A percentile compares a stretch with the other conserved stretches of the same genome.
phyloP scores from a whole-genome alignment of 1,140 invertebrate species.

The Lordiphosa collinella region DNA sequence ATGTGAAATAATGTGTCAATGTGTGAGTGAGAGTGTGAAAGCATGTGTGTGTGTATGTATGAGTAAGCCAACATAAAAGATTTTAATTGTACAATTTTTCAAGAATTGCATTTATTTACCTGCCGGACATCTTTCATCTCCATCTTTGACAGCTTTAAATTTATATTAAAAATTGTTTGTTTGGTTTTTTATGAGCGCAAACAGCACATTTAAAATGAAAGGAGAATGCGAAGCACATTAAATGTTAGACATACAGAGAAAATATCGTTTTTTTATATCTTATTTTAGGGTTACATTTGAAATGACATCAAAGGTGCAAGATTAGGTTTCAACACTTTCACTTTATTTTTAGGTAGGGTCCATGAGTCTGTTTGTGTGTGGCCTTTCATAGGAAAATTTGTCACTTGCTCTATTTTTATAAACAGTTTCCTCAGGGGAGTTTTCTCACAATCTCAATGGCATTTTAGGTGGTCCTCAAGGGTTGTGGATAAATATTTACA shows the following conservation, averaged over 20 bases:
- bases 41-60: conserved; percentile 2
- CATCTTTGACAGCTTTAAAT: conserved; percentile 83
- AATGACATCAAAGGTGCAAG: conserved; percentile 7
- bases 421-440: conserved; percentile 3
- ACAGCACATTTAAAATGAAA: conserved; percentile 53
- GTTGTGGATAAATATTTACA: conserved; percentile 18
- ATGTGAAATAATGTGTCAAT: conserved; percentile 19
- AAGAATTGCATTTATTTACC: conserved; percentile 80
- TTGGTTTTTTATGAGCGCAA: conserved; percentile 55
- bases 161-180: conserved; percentile 31
- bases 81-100: conserved; percentile 7
- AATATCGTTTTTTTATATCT: conserved; percentile 27
- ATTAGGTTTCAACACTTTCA: conserved; percentile 64
- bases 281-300: not conserved
- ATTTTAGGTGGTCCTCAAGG: conserved; percentile 22
- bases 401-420: conserved; percentile 19
- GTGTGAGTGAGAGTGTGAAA: conserved; percentile 21
- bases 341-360: conserved; percentile 29
- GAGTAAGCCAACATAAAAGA: conserved; percentile 25
- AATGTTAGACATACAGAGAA: conserved; percentile 54
- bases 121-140: conserved; percentile 84
- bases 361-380: conserved; percentile 4
- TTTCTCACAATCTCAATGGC: too few relatives aligned
- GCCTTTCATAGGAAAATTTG: conserved; percentile 8
- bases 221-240: conserved; percentile 63